These are phyloP conservation scores for Minunthozetes semirufus DNA, from an alignment of 2,888 invertebrate genomes.

Conservation along the genomic window DNA sequence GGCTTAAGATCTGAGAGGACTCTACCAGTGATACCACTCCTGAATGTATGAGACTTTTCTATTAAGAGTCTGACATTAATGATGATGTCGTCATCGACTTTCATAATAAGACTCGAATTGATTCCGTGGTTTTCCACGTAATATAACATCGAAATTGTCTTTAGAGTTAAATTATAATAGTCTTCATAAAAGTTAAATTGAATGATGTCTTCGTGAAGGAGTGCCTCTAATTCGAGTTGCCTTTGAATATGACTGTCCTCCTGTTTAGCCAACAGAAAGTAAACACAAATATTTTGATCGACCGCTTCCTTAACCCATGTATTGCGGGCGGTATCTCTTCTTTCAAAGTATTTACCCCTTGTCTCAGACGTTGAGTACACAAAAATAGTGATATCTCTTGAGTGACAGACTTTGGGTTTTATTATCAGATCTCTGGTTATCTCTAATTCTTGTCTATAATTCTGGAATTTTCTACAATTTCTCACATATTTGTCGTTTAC, in stretches of 20 bases:
- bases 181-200: not conserved
- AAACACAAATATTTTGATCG: not conserved
- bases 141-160: not conserved
- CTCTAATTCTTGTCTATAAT: not conserved
- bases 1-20: not conserved
- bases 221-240: not conserved
- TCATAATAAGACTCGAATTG: not conserved
- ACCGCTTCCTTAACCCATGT: not conserved
- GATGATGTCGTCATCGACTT: not conserved
- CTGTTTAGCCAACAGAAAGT: not conserved
- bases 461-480: not conserved
- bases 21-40: not conserved
- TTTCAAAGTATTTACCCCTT: not conserved
- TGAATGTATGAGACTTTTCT: not conserved
- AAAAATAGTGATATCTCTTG: not conserved
- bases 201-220: not conserved
- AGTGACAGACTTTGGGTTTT: not conserved
- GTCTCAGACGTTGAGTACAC: not conserved
- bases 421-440: not conserved
- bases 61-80: not conserved
- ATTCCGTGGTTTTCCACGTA: not conserved
- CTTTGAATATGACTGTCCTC: not conserved
- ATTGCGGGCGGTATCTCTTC: not conserved
- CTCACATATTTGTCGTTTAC: not conserved
- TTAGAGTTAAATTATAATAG: constrained; percentile 10